Evolutionary conservation across 2,888 invertebrate genomes (phyloP), one percentile per base, ranked within the genome.

Genomic region (Zaprionus lineosus): DNA sequence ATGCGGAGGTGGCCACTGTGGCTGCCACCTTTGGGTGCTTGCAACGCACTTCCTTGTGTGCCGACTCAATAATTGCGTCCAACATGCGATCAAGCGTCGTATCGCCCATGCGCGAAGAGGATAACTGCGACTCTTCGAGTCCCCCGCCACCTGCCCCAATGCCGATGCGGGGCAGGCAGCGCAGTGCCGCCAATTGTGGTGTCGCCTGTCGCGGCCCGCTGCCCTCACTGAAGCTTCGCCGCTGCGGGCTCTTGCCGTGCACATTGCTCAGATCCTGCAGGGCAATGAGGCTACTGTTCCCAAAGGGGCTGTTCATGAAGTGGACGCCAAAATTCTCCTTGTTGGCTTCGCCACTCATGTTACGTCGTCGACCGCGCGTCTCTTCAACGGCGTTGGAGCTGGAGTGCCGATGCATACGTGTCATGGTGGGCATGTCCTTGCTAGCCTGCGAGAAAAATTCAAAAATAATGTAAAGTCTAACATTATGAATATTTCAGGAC

Each of bases 1-100:
- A 8, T 0, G 40, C 11, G 3, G 28, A 8, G 3, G 40, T 8
- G 2, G 50, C 3, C 0, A 37, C 4, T 3, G 44, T 1, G 2
- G 44, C 8, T 0, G 52, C 7, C 1, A 28, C 24, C 1, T 40
- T 16, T 3, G 44, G 41, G 15, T 47, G 58, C 48, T 73, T 67
- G 60, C 77, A 78, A n/a, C 68, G 62, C 34, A 72, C 71, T 15
- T 89, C 89, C 51, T 89, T 89, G 21, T 86, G 79, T 2, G 90
- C 89, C 56, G 90, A 90, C 43, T 89, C 88, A 9, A 90, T 88
- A 11, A 90, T 90, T 21, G 88, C 90, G 57, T 90, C 90, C 50
- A 90, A 72, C 90, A 90, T 89, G 65, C 88, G 86, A 64, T 90
- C 90, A 40, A 90, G 52, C 1, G 90, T 90, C 7, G 86, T 85